Evolutionary conservation across 2,113 vertebrate genomes (phyloP).

Genomic region (Taxidea taxus): DNA sequence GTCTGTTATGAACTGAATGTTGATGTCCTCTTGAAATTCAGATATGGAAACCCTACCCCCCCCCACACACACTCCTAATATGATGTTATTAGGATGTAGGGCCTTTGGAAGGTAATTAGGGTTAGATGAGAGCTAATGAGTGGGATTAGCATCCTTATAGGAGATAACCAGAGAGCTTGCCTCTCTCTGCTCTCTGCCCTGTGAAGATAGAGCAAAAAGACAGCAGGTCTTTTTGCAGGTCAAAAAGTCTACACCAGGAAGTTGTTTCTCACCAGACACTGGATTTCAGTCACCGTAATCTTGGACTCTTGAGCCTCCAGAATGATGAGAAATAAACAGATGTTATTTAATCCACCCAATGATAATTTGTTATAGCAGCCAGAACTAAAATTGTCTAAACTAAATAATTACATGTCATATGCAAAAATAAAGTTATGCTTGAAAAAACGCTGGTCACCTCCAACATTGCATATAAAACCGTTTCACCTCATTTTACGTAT

Average conservation of each 20-base stretch:
- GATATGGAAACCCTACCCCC: background rate
- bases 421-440: background rate
- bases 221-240: too few relatives aligned
- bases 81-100: background rate
- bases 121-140: background rate
- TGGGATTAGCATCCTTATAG: background rate
- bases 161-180: background rate
- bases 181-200: background rate
- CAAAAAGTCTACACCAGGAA: background rate
- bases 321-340: background rate
- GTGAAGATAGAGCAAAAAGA: background rate
- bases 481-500: background rate
- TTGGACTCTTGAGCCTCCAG: background rate
- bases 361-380: background rate
- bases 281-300: background rate
- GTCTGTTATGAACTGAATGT: background rate
- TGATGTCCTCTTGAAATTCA: background rate
- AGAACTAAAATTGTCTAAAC: background rate
- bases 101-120: background rate
- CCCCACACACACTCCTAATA: background rate
- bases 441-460: background rate
- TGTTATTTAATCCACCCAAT: background rate
- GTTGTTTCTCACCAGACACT: background rate
- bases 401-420: background rate
- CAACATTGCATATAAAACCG: background rate